Evolutionary conservation across 2,888 invertebrate species (phyloP), one percentile per base, ranked within the genome.

Genomic region (Siphlonurus alternatus): DNA sequence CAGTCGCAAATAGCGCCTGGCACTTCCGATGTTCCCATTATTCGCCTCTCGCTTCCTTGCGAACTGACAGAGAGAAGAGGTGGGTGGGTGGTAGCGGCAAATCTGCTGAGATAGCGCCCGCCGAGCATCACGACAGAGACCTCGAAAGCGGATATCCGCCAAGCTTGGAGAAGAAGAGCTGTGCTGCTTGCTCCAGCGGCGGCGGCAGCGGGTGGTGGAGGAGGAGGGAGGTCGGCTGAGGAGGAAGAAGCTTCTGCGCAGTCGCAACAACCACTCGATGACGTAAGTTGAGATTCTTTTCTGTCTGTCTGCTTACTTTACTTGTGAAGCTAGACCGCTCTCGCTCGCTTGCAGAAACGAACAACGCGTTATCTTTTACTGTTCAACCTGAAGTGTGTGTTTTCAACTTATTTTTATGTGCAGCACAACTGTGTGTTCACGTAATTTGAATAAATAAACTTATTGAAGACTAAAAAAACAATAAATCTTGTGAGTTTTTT

Each of bases 11-110:
- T 38, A 20, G 18, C 59, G 25, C 63, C 25, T 18, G 25, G 25
- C 59, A 63, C 63, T 63, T 63, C 63, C 63, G 63, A 63, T 63
- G 63, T 59, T 63, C 59, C 63, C 59, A 63, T 63, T 63, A 63
- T 63, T 38, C 63, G 62, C 56, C 25, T 54, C 63, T 53, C 56
- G 56, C 63, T 63, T 56, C 63, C 25, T 19, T 23, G 56, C 15
- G 54, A 23, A 24, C 23, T 38, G 38, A 61, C 61, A 25, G 63
- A 59, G 59, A 59, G 51, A 25, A 38, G 18, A n/a, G 10, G 2
- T 18, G 25, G 38, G 15, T 38, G 7, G 15, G 38, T 38, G 15
- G 15, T 10, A 38, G 5, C 5, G 38, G 15, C 38, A 38, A 15
- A 38, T n/a, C n/a, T n/a, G n/a, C n/a, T n/a, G n/a, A n/a, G n/a